phyloP scores from a whole-genome alignment of 2,888 invertebrate species.

The Eupeodes luniger region DNA sequence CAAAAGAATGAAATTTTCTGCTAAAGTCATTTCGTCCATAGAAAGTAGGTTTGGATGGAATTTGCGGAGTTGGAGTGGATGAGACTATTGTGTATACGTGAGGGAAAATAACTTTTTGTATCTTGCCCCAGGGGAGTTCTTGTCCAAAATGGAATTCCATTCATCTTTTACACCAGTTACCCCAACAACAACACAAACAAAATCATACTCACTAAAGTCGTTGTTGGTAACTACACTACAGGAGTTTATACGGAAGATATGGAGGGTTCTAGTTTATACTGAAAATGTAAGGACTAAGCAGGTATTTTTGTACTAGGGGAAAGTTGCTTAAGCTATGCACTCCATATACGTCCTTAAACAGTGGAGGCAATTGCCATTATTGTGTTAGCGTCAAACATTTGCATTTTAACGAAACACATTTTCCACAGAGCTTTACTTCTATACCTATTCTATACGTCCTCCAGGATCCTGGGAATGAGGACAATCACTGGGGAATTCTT shows the following conservation, averaged over 20 bases:
- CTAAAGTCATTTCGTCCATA: constrained; percentile 33
- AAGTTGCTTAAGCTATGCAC: background rate
- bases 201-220: constrained; percentile 17
- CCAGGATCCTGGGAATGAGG: background rate
- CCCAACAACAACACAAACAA: background rate
- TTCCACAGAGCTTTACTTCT: constrained; percentile 1
- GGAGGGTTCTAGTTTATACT: constrained; percentile 6
- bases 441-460: background rate
- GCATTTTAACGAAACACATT: constrained; percentile 76
- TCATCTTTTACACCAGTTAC: constrained; percentile 46
- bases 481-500: constrained; percentile 51
- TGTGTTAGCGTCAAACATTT: constrained; percentile 78
- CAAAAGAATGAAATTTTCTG: constrained; percentile 37
- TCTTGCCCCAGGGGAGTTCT: constrained; percentile 73
- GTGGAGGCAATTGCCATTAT: constrained; percentile 71
- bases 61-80: constrained; percentile 13
- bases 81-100: constrained; percentile 30
- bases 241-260: background rate
- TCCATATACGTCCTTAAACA: background rate
- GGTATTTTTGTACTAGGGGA: constrained; percentile 57
- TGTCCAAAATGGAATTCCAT: constrained; percentile 69
- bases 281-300: constrained; percentile 33
- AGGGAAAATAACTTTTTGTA: constrained; percentile 70
- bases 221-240: constrained; percentile 16
- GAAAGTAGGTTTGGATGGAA: background rate